Evolutionary conservation across 2,888 invertebrate species (phyloP).

Genomic region (Platycheirus rosarum): DNA sequence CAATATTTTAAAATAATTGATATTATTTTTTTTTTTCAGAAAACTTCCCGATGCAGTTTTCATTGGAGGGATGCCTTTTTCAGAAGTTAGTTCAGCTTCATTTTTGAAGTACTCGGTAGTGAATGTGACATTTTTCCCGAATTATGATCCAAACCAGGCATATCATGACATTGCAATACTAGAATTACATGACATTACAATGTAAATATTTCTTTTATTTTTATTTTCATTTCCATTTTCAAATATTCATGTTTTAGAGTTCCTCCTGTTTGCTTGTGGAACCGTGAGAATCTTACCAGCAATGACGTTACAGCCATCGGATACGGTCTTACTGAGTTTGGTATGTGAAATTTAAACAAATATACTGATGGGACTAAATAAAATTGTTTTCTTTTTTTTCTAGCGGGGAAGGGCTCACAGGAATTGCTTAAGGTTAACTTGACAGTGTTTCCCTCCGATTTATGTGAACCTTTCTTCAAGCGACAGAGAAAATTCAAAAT

Average conservation of each 20-base stretch:
- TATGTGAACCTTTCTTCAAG: conserved; percentile 5
- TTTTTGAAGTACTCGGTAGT: not conserved
- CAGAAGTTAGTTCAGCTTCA: not conserved
- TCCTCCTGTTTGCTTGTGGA: conserved; percentile 18
- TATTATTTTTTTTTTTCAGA: conserved; percentile 13
- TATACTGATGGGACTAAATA: too few species aligned
- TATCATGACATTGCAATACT: conserved; percentile 56
- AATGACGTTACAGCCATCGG: conserved; percentile 21
- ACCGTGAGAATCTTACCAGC: not conserved
- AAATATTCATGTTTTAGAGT: not conserved
- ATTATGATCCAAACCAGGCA: conserved; percentile 21
- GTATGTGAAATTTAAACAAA: conserved; percentile 1
- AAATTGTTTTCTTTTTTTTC: too few species aligned
- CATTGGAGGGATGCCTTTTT: conserved; percentile 5
- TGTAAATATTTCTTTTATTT: not conserved
- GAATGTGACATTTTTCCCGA: conserved; percentile 12
- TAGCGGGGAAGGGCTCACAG: not conserved
- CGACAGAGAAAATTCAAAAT: conserved; percentile 17
- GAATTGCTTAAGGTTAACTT: conserved; percentile 15
- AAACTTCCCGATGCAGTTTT: conserved; percentile 9
- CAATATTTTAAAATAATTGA: too few species aligned
- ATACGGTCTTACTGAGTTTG: conserved; percentile 17
- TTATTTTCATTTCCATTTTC: not conserved
- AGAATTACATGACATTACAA: not conserved
- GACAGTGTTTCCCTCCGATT: not conserved